Conservation (phyloP, 2,113 vertebrate genomes). For the Stigmatopora argus region DNA sequence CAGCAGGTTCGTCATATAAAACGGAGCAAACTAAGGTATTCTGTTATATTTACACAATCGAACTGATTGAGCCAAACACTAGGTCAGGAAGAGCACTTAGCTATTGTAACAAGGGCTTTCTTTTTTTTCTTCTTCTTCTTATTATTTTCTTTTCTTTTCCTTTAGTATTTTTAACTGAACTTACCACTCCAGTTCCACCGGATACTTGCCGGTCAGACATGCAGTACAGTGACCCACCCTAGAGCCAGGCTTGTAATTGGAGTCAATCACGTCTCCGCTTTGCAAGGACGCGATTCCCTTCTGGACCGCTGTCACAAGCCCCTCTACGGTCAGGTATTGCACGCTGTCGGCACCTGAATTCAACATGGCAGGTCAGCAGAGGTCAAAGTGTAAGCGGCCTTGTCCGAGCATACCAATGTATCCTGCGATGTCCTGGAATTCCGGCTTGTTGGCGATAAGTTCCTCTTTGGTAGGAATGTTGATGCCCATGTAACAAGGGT, state of each 20-base stretch:
- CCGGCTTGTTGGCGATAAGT: conserved; percentile 93
- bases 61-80: neutral
- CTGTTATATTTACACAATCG: neutral
- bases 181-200: conserved; percentile 91
- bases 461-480: conserved; percentile 99
- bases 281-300: conserved; percentile 70
- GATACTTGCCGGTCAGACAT: conserved; percentile 92
- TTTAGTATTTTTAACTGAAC: conserved; percentile 11
- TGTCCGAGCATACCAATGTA: conserved; percentile 79
- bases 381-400: neutral
- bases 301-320: conserved; percentile 88
- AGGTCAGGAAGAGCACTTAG: neutral
- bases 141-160: too few species aligned
- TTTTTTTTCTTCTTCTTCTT: too few species aligned
- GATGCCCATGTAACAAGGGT: conserved; percentile 98
- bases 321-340: conserved; percentile 89
- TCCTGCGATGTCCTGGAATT: conserved; percentile 87
- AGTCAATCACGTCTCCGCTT: conserved; percentile 62
- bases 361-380: neutral
- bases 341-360: conserved; percentile 89
- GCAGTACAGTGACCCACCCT: conserved; percentile 86
- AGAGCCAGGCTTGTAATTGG: conserved; percentile 50
- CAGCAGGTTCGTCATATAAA: neutral
- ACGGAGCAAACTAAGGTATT: neutral
- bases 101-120: neutral